These are phyloP conservation scores for Drosophila santomea DNA, from an alignment of 1,140 invertebrate genomes.

Conservation along the genomic window DNA sequence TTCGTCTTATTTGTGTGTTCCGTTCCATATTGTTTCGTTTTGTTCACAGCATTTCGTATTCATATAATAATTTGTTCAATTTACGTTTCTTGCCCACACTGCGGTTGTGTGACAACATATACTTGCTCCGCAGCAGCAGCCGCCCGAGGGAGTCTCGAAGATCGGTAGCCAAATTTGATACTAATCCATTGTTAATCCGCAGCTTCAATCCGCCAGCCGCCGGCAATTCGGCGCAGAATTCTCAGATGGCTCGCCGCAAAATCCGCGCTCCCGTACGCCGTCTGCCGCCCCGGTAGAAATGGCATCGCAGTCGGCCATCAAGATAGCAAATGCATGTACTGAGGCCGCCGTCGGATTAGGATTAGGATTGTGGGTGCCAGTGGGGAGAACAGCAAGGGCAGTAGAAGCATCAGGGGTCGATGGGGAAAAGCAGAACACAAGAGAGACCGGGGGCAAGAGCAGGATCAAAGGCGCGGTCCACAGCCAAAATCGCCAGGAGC, in stretches of 20 bases:
- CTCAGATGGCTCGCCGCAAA: conserved; percentile 55
- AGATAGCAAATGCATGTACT: conserved; percentile 30
- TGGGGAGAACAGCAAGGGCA: background rate
- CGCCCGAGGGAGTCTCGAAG: background rate
- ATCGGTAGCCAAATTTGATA: background rate
- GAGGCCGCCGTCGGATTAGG: conserved; percentile 13
- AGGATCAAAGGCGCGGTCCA: background rate
- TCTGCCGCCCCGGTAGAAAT: conserved; percentile 69
- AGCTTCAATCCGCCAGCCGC: conserved; percentile 66
- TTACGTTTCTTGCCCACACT: background rate
- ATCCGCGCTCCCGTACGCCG: conserved; percentile 61
- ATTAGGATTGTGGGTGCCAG: background rate
- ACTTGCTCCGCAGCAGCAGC: conserved; percentile 4
- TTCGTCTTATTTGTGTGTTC: conserved; percentile 8
- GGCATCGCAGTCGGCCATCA: conserved; percentile 40
- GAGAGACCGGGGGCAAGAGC: background rate
- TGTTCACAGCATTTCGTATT: conserved; percentile 10
- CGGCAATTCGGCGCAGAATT: conserved; percentile 56
- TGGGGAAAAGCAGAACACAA: background rate
- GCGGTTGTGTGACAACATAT: background rate
- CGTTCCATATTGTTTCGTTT: background rate
- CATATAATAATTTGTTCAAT: background rate
- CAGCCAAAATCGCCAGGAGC: conserved; percentile 2
- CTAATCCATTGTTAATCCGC: conserved; percentile 24
- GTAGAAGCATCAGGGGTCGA: background rate